Conservation (phyloP, 2,888 invertebrate species). For the Agrotis segetum region DNA sequence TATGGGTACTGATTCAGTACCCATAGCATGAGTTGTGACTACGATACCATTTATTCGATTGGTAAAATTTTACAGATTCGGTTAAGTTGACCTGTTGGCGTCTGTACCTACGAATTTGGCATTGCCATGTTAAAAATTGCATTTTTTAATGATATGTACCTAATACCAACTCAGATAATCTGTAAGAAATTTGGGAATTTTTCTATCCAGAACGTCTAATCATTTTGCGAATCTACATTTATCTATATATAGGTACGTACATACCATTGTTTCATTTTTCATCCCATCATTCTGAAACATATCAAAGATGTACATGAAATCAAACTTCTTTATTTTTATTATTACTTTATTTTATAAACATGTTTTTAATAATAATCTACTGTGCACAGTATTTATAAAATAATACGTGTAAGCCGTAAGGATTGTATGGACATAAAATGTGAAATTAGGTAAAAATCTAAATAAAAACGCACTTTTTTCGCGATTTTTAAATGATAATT, state of each 20-base stretch:
- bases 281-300: constrained; percentile 54
- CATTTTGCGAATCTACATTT: not conserved
- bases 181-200: not conserved
- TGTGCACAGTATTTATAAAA: constrained; percentile 26
- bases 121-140: too few species aligned
- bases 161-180: too few species aligned
- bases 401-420: not conserved
- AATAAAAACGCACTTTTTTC: constrained; percentile 1
- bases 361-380: constrained; percentile 36
- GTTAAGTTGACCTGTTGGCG: too few species aligned
- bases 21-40: too few species aligned
- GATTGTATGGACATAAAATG: constrained; percentile 5
- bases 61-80: too few species aligned
- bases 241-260: not conserved
- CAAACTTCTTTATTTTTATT: constrained; percentile 21
- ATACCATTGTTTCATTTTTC: constrained; percentile 12
- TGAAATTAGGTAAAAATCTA: not conserved
- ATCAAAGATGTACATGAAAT: constrained; percentile 51
- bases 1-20: too few species aligned
- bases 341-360: constrained; percentile 22
- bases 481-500: too few species aligned
- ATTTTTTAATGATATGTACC: too few species aligned
- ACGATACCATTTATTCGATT: too few species aligned
- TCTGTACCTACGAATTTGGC: too few species aligned
- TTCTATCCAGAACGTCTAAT: not conserved